These are phyloP conservation scores for Neoitamus cyanurus DNA, from an alignment of 2,888 invertebrate species.

Conservation along the genomic window DNA sequence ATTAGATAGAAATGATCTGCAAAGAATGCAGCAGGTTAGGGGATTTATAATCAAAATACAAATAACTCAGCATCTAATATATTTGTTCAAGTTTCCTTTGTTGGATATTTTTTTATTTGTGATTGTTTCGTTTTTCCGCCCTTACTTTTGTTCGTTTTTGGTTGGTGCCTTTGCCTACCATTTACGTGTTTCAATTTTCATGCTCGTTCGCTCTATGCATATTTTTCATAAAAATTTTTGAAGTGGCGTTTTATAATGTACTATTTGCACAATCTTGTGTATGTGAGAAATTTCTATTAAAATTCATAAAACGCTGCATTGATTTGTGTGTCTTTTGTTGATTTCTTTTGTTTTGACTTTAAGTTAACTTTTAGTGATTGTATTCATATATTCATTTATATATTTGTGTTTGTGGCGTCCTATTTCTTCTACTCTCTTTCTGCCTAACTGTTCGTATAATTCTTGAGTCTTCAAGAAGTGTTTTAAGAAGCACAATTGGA, in stretches of 20 bases:
- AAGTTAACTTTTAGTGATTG: background rate
- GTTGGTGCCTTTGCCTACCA: background rate
- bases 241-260: background rate
- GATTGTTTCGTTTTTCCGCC: conserved; percentile 48
- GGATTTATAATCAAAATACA: conserved; percentile 61
- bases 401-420: conserved; percentile 12
- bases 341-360: background rate
- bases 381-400: background rate
- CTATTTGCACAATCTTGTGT: background rate
- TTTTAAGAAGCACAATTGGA: conserved; percentile 17
- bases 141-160: conserved; percentile 48
- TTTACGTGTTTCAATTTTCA: conserved; percentile 10
- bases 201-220: conserved; percentile 45
- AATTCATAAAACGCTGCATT: background rate
- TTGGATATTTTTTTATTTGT: conserved; percentile 53
- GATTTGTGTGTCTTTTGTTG: background rate
- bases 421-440: background rate
- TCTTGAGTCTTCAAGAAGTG: background rate
- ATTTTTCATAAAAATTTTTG: conserved; percentile 13
- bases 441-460: conserved; percentile 8
- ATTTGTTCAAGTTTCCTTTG: conserved; percentile 27
- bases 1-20: conserved; percentile 80
- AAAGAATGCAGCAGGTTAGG: conserved; percentile 88
- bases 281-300: background rate
- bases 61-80: conserved; percentile 51